These are phyloP conservation scores for Rhynchophorus ferrugineus DNA, from an alignment of 1,140 invertebrate species.

Conservation along the genomic window DNA sequence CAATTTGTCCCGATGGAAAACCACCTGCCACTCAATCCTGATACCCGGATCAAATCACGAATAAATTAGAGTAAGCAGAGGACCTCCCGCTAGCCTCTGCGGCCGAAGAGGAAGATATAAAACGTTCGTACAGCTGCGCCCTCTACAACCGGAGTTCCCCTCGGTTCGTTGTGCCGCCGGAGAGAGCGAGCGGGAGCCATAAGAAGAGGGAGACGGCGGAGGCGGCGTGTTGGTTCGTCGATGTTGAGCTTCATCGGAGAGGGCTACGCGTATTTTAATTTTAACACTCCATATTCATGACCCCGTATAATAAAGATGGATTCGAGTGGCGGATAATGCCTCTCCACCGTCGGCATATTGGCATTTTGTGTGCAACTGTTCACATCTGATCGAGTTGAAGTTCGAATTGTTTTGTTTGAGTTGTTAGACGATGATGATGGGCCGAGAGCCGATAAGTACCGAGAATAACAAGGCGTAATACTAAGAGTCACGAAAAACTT, in stretches of 20 bases:
- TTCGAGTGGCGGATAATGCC: slow-evolving; percentile 32
- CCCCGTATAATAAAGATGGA: slow-evolving; percentile 37
- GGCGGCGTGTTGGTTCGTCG: no score
- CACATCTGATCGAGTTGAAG: slow-evolving; percentile 13
- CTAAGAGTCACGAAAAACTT: no score
- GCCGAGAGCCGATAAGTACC: no score
- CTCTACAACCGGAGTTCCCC: slow-evolving; percentile 25
- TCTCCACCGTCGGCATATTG: slow-evolving; percentile 28
- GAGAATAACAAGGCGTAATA: no score
- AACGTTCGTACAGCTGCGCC: slow-evolving; percentile 32
- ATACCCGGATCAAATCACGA: slow-evolving; percentile 20
- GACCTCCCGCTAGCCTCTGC: slow-evolving; percentile 15
- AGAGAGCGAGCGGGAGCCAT: no score
- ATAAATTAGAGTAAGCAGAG: slow-evolving; percentile 22
- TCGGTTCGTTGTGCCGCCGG: slow-evolving; percentile 30
- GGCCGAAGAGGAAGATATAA: slow-evolving; percentile 15
- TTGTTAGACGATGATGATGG: no score
- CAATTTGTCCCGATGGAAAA: no score
- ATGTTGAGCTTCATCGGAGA: no score
- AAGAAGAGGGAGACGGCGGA: no score
- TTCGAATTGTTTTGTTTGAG: no score
- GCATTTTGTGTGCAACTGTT: slow-evolving; percentile 32
- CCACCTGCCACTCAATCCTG: no score
- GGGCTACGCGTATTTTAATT: slow-evolving; percentile 35
- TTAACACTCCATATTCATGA: slow-evolving; percentile 39